Base-by-base conservation (phyloP, 2,888 invertebrate genomes). In the Leptinotarsa tumamoca region DNA sequence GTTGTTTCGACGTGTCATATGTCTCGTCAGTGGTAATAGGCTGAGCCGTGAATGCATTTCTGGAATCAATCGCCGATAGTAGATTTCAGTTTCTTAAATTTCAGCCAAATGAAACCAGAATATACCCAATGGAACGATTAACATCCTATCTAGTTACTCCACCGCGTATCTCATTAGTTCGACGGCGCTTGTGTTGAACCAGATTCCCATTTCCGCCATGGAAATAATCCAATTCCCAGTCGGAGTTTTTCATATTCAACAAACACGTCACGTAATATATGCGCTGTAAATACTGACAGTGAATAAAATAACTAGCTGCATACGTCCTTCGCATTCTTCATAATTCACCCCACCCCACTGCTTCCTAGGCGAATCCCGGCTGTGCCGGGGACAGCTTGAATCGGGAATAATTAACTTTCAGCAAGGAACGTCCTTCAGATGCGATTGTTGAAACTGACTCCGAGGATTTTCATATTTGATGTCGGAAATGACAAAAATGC, bases 261-360 rank as follows among this genome's bases (percentile, higher is more conserved):
- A 63, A 63, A 63, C 63, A 27, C 17, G 63, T 63, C 63, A 63
- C 63, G 63, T 63, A 63, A 63, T 63, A 33, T 63, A 63, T 63
- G 33, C 63, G 63, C 63, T 33, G 63, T 33, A 63, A 63, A 63
- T 63, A 63, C 63, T 33, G 33, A 33, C 33, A 33, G 63, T 10
- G 33, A 63, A 63, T 63, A 15, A 63, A 63, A 63, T 63, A 63
- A 63, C 63, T 33, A 63, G 33, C 27, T 63, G 63, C 63, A 63
- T 63, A 63, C 63, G 63, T 63, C 33, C 27, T 33, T 33, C 27
- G 63, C 63, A 63, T 63, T 63, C 63, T 63, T 27, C 63, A n/a
- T 63, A n/a, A 63, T 63, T 63, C 33, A 63, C 14, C 63, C 63
- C 33, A 27, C 2, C 33, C 33, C 7, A 27, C 4, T 63, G 2